These are phyloP conservation scores for Oreochromis aureus DNA, from an alignment of 2,113 vertebrate species.

Conservation along the genomic window DNA sequence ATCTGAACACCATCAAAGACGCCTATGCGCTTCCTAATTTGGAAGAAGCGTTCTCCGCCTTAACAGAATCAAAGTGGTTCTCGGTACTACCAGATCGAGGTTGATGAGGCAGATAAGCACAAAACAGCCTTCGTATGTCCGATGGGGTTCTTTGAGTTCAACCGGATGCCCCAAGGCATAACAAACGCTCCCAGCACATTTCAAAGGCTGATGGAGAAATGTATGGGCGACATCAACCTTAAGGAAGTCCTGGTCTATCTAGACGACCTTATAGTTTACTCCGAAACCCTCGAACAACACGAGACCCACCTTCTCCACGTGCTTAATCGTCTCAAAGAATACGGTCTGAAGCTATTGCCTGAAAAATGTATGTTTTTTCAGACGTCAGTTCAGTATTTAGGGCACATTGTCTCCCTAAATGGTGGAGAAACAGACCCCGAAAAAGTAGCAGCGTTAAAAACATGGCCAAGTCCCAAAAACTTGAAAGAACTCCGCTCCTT, in stretches of 20 bases:
- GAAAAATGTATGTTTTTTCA: background rate
- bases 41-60: background rate
- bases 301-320: background rate
- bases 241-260: background rate
- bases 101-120: background rate
- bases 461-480: background rate
- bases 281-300: background rate
- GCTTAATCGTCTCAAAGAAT: background rate
- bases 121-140: background rate
- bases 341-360: too few species aligned
- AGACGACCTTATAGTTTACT: background rate
- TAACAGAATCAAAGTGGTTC: background rate
- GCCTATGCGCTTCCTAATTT: background rate
- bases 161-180: too few species aligned
- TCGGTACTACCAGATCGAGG: background rate
- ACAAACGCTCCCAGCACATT: too few species aligned
- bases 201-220: background rate
- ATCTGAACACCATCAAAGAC: background rate
- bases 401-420: background rate
- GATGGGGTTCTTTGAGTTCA: background rate
- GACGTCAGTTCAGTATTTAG: background rate
- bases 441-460: background rate
- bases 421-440: background rate
- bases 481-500: background rate
- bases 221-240: background rate